phyloP scores from a whole-genome alignment of 2,113 vertebrate species.

The Micronycteris hirsuta region DNA sequence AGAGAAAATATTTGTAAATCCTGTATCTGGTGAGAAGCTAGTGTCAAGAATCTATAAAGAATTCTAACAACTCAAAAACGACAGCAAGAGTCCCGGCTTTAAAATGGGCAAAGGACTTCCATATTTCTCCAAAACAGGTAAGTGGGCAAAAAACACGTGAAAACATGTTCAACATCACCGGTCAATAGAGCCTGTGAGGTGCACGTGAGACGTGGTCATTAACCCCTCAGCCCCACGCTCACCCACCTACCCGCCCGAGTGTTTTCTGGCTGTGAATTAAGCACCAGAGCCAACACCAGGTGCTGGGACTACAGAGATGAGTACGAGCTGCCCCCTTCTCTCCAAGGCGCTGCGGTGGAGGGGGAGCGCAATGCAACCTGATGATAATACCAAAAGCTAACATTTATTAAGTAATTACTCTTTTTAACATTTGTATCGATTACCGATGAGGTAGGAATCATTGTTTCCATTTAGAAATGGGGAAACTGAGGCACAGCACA shows the following conservation, averaged over 20 bases:
- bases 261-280: neutral
- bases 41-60: neutral
- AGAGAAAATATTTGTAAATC: neutral
- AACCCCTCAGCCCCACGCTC: neutral
- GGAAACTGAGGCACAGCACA: neutral
- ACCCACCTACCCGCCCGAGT: neutral
- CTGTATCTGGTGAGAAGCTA: neutral
- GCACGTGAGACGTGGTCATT: neutral
- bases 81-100: neutral
- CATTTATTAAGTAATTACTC: neutral
- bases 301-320: neutral
- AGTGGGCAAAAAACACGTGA: neutral
- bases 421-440: neutral
- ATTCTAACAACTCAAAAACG: neutral
- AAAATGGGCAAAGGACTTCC: neutral
- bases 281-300: neutral
- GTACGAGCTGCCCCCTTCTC: neutral
- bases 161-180: neutral
- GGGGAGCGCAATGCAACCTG: neutral
- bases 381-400: neutral
- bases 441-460: neutral
- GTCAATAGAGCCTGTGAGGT: neutral
- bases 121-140: neutral
- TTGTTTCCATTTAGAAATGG: neutral
- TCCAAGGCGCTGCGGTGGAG: neutral